Conservation (phyloP, 2,888 invertebrate species). For the Caenorhabditis drosophilae region DNA sequence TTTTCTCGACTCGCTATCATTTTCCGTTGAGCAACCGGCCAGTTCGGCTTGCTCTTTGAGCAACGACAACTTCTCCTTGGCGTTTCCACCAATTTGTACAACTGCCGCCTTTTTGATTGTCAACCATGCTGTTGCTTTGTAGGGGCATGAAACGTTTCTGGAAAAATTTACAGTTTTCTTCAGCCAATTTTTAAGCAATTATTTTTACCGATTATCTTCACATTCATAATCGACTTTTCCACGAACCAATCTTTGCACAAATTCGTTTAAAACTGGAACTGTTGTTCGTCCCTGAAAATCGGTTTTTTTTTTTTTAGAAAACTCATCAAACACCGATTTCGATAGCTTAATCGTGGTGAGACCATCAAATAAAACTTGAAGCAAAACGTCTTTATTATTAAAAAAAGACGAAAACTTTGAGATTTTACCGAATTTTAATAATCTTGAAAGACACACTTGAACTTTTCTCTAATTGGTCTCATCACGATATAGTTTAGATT, state of each 20-base stretch:
- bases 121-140: slow-evolving; percentile 46
- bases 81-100: slow-evolving; percentile 16
- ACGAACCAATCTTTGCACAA: slow-evolving; percentile 90
- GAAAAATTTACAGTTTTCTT: too few relatives aligned
- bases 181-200: not conserved
- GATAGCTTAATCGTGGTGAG: too few relatives aligned
- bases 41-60: slow-evolving; percentile 24
- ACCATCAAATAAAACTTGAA: too few relatives aligned
- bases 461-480: too few relatives aligned
- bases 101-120: slow-evolving; percentile 21
- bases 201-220: slow-evolving; percentile 49
- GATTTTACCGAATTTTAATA: too few relatives aligned
- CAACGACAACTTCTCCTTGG: slow-evolving; percentile 44
- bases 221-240: slow-evolving; percentile 72
- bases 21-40: not conserved
- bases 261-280: slow-evolving; percentile 94
- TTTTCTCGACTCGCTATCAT: slow-evolving; percentile 70
- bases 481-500: too few relatives aligned
- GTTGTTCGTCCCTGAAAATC: slow-evolving; percentile 75
- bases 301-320: too few relatives aligned
- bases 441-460: too few relatives aligned
- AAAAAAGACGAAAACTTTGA: too few relatives aligned
- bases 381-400: too few relatives aligned
- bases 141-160: slow-evolving; percentile 47
- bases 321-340: too few relatives aligned